phyloP scores from a whole-genome alignment of 2,113 vertebrate species.

The Perccottus glenii region DNA sequence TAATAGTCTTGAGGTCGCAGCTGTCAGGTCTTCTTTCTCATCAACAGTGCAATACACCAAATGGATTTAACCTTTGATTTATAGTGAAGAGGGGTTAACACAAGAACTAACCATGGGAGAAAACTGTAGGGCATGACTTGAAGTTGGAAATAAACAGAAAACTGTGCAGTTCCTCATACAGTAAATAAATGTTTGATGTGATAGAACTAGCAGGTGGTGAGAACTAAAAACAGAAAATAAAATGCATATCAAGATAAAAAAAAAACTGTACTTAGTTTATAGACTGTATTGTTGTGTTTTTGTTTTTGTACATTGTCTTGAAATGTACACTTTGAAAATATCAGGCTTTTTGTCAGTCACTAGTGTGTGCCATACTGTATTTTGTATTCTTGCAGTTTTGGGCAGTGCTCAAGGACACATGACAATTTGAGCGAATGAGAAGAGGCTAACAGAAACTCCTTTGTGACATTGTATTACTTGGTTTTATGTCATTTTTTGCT shows the following conservation, averaged over 20 bases:
- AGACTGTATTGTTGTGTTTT: slow-evolving; percentile 44
- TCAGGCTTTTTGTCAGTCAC: slow-evolving; percentile 54
- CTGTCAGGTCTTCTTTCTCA: slow-evolving; percentile 32
- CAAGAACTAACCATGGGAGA: slow-evolving; percentile 2
- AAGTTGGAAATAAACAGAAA: background rate
- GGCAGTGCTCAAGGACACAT: slow-evolving; percentile 9
- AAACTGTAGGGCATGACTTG: background rate
- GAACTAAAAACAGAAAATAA: slow-evolving; percentile 16
- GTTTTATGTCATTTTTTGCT: slow-evolving; percentile 11
- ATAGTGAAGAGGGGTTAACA: background rate
- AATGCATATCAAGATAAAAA: slow-evolving; percentile 44
- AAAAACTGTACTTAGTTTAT: slow-evolving; percentile 41
- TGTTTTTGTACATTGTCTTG: slow-evolving; percentile 54
- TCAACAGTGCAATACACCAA: slow-evolving; percentile 3
- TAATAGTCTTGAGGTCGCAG: slow-evolving; percentile 40
- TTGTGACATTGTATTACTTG: slow-evolving; percentile 3
- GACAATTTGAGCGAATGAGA: background rate
- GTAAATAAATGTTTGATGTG: slow-evolving; percentile 53
- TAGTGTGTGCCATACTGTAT: slow-evolving; percentile 61
- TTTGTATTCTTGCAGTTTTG: slow-evolving; percentile 46
- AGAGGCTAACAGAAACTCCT: background rate
- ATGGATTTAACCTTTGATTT: slow-evolving; percentile 28
- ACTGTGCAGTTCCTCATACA: slow-evolving; percentile 15
- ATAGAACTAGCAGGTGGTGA: slow-evolving; percentile 31
- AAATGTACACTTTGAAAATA: slow-evolving; percentile 53